phyloP scores from a whole-genome alignment of 2,797 vertebrate species.

The Muraenolepis orangiensis region DNA sequence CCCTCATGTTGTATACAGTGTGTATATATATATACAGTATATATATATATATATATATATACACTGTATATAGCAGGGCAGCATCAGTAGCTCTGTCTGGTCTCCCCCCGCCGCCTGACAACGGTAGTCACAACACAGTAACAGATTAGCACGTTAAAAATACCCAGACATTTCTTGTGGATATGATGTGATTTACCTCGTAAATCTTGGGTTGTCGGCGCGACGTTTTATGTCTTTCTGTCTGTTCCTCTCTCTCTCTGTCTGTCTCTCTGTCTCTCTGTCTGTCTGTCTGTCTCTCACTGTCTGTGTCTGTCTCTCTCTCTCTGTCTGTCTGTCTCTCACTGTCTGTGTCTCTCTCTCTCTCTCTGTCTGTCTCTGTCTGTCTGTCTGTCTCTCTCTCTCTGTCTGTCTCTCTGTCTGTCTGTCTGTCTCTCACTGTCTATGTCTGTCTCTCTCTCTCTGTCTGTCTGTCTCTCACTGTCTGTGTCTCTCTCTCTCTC shows the following conservation, averaged over 20 bases:
- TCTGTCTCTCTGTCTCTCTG: conserved; percentile 27
- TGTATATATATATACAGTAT: no score
- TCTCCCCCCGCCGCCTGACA: neutral
- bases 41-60: no score
- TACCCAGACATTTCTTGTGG: neutral
- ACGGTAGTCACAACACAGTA: conserved; percentile 1
- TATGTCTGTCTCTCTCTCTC: conserved; percentile 27
- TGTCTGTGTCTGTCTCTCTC: neutral
- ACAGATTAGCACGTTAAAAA: conserved; percentile 6
- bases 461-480: neutral
- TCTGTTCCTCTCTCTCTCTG: conserved; percentile 6
- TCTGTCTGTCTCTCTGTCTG: conserved; percentile 13
- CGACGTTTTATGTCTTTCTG: conserved; percentile 6
- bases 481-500: conserved; percentile 10
- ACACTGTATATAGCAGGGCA: neutral
- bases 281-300: conserved; percentile 29
- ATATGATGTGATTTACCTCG: neutral
- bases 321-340: conserved; percentile 7
- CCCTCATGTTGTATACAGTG: neutral
- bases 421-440: conserved; percentile 28
- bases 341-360: conserved; percentile 5
- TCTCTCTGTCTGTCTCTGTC: conserved; percentile 24
- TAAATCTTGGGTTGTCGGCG: conserved; percentile 32
- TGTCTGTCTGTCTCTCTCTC: conserved; percentile 13
- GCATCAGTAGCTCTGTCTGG: neutral